Evolutionary conservation across 2,113 vertebrate species (phyloP).

Genomic region (Chamaea fasciata): DNA sequence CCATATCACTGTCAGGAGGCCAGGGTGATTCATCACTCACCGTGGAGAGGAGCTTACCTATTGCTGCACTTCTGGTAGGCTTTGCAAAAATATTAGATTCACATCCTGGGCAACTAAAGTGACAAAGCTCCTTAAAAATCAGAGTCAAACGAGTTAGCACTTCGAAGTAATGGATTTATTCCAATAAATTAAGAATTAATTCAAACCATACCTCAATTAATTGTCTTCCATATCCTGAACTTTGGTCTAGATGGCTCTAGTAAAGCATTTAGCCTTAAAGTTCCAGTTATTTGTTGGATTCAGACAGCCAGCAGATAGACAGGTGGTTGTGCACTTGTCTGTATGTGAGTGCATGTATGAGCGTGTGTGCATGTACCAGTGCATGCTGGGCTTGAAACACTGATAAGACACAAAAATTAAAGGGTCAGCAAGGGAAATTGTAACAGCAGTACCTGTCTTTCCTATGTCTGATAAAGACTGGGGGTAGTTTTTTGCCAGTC

Average conservation of each 20-base stretch:
- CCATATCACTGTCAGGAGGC: background rate
- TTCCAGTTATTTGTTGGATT: background rate
- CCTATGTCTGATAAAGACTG: background rate
- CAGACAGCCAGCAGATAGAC: background rate
- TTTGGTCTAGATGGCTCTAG: background rate
- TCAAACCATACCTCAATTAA: background rate
- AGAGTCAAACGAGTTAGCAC: background rate
- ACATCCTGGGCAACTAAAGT: background rate
- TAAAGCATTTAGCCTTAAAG: background rate
- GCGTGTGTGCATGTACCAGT: accelerated
- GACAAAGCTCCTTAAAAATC: background rate
- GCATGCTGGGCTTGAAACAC: background rate
- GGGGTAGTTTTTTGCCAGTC: background rate
- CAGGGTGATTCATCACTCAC: background rate
- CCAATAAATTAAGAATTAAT: background rate
- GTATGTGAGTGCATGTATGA: too few relatives aligned
- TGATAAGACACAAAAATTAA: background rate
- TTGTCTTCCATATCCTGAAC: background rate
- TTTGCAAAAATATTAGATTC: background rate
- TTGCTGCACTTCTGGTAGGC: background rate
- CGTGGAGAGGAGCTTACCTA: background rate
- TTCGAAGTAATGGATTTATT: background rate
- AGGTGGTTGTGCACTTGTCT: background rate
- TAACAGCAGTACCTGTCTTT: background rate
- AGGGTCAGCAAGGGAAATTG: background rate